phyloP scores from a whole-genome alignment of 2,888 invertebrate species.

The Oxycera nigricornis region DNA sequence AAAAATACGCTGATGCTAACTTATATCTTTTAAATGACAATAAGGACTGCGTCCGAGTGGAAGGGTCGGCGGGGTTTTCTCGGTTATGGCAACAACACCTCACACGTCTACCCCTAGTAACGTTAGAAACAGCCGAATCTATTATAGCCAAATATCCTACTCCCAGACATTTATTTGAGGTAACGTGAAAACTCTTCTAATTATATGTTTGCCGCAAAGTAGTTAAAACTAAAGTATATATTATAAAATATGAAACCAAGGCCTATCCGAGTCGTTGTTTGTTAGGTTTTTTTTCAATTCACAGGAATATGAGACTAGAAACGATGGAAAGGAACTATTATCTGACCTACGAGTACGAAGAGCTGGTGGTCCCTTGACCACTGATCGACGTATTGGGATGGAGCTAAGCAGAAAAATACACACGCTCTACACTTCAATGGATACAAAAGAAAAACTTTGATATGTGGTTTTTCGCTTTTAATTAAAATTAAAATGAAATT shows the following conservation, averaged over 20 bases:
- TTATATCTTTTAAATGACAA: constrained; percentile 81
- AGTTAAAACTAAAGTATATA: not conserved
- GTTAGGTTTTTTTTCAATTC: no score
- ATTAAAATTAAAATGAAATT: constrained; percentile 41
- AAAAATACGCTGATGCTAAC: constrained; percentile 66
- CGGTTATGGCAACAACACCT: constrained; percentile 88
- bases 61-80: constrained; percentile 69
- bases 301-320: constrained; percentile 67
- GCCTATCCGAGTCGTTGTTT: no score
- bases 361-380: constrained; percentile 73
- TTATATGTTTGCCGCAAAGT: not conserved
- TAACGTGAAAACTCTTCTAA: constrained; percentile 58
- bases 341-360: constrained; percentile 78
- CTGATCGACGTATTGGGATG: constrained; percentile 76
- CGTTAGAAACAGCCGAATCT: constrained; percentile 81
- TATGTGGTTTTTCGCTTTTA: not conserved
- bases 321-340: constrained; percentile 63
- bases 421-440: constrained; percentile 70
- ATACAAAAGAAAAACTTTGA: constrained; percentile 63
- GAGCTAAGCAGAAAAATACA: constrained; percentile 81
- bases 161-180: constrained; percentile 71
- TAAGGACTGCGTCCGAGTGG: constrained; percentile 75
- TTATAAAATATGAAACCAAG: not conserved
- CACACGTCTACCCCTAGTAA: constrained; percentile 77
- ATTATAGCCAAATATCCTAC: constrained; percentile 75